Evolutionary conservation across 2,113 vertebrate genomes (phyloP), one percentile per base, ranked within the genome.

Genomic region (Urocitellus parryii): DNA sequence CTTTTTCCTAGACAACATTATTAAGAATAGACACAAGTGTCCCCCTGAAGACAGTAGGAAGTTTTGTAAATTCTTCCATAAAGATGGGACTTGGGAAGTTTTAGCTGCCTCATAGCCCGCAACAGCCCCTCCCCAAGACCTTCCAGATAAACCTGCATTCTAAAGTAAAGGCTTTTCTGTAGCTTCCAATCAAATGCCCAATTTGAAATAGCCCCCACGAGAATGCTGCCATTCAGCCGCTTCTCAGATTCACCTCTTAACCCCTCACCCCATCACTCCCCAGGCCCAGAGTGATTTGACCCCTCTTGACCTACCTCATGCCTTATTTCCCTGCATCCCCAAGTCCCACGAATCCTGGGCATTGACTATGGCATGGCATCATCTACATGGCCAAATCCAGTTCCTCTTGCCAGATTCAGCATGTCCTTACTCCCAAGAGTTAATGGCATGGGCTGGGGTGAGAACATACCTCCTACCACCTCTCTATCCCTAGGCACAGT

Each of bases 291-390:
- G 4, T 27, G 10, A 16, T 11, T 27, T 22, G 67, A 25, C 1
- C 11, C 3, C 7, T n/a, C 24, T 51, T 45, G 12, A 58, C 61
- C 16, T 32, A 22, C 63, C 48, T 72, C 51, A 18, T 4, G 3
- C 16, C 56, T 56, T 37, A 32, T n/a, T 56, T 63, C 58, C 56
- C 34, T 2, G n/a, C 27, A 8, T 29, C 42, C 17, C 58, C 14
- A 1, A 61, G 2, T 48, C 42, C 48, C 58, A 4, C 20, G 20
- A 20, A 45, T 42, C n/a, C 48, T 56, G 34, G 18, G 18, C n/a
- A 17, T 42, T 67, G 58, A 18, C 25, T 4, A 51, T 12, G 0
- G 1, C 32, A 7, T 0, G 0, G 9, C 4, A 1, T 24, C 65
- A 39, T 65, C 22, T 32, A 2, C n/a, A 13, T 53, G 51, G 8